phyloP scores from a whole-genome alignment of 2,113 vertebrate genomes.

The Chamaea fasciata region DNA sequence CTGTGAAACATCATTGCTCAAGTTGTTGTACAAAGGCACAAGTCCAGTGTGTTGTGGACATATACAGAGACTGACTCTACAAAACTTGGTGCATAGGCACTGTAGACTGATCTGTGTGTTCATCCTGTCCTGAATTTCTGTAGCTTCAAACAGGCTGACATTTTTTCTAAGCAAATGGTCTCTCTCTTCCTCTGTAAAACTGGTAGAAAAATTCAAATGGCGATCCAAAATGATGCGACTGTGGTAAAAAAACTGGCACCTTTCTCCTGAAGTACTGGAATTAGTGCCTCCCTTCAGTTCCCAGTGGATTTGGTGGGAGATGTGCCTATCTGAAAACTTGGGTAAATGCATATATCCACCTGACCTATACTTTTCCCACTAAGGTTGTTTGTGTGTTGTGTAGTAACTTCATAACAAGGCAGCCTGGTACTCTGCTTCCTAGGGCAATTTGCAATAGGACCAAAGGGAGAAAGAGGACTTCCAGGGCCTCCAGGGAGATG shows the following conservation, averaged over 20 bases:
- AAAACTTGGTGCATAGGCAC: neutral
- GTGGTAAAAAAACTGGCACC: neutral
- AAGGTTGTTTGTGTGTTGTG: neutral
- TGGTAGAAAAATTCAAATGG: neutral
- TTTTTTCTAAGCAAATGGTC: neutral
- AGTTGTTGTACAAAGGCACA: neutral
- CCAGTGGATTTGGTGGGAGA: neutral
- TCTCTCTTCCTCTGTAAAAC: neutral
- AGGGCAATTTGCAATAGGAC: constrained; percentile 85
- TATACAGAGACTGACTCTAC: neutral
- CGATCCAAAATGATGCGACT: neutral
- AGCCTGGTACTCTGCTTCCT: constrained; percentile 23
- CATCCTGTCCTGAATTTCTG: neutral
- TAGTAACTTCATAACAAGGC: neutral
- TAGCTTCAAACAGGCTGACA: neutral
- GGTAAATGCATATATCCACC: neutral
- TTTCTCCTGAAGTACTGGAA: neutral
- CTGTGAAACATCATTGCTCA: neutral
- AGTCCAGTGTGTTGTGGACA: accelerated
- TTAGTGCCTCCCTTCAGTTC: neutral
- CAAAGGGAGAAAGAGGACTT: constrained; percentile 90
- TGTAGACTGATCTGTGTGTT: neutral
- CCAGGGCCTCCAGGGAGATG: constrained; percentile 90
- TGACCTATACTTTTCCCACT: neutral
- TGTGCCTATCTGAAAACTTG: neutral